Percentiles rank a stretch among this genome's conserved stretches.
phyloP scores from a whole-genome alignment of 2,113 vertebrate species.

The Phalacrocorax carbo region DNA sequence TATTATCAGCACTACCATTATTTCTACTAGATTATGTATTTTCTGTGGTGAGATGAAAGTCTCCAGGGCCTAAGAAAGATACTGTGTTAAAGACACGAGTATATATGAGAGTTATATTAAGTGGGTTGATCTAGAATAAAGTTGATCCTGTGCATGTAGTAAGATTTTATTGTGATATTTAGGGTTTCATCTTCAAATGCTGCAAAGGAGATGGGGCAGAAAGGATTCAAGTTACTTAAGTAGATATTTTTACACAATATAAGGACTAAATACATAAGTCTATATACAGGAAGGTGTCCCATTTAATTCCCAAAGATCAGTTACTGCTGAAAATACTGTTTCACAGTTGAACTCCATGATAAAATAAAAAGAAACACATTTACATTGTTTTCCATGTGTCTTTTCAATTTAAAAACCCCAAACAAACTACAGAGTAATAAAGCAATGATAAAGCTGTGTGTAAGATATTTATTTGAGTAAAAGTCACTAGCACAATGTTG shows the following conservation, averaged over 20 bases:
- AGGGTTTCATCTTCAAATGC: neutral
- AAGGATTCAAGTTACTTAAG: neutral
- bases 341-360: neutral
- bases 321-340: neutral
- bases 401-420: neutral
- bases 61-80: neutral
- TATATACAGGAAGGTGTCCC: neutral
- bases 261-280: no score
- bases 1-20: neutral
- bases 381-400: neutral
- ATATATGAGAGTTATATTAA: neutral
- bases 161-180: neutral
- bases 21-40: neutral
- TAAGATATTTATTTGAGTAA: neutral
- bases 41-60: neutral
- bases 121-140: neutral
- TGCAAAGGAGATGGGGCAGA: neutral
- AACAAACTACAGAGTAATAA: neutral
- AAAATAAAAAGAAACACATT: neutral
- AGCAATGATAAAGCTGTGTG: neutral
- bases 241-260: neutral
- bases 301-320: neutral
- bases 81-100: neutral
- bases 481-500: neutral
- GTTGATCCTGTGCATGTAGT: neutral